Evolutionary conservation across 2,797 vertebrate genomes (phyloP), one percentile per base, ranked within the genome.

Genomic region (Allobates femoralis): DNA sequence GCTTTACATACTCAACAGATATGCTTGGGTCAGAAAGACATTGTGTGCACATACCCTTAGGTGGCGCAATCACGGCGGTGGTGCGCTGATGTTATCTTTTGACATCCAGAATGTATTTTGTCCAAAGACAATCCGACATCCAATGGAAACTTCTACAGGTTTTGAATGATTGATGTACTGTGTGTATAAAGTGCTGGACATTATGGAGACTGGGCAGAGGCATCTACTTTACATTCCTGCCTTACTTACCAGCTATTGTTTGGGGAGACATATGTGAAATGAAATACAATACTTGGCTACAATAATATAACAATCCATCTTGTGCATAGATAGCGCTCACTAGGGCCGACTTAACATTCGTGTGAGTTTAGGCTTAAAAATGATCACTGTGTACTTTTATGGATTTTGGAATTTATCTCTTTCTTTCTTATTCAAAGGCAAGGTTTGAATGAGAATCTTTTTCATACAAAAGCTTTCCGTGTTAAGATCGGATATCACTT

Each of bases 191-290:
- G 81, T 28, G 30, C 19, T 74, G 55, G 34, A n/a, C 55, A 71
- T 71, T 58, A 32, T 56, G 85, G 41, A 62, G 67, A 81, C 84
- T 86, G 66, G 37, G 30, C 78, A 53, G 41, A 66, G n/a, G 37
- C n/a, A 55, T 62, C 66, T 51, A 51, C 32, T 71, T 41, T 71
- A 60, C 67, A 85, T 79, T 81, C 53, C 60, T 81, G 67, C 53
- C 55, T 86, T 18, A n/a, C 56, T 79, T 55, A 74, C 66, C 15
- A 51, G 51, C 53, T 55, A 85, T 55, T 71, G 16, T 34, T 32
- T 37, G 32, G 11, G 58, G 81, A 11, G 50, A 82, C 66, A 82
- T 82, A 21, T 56, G n/a, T 32, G 66, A 56, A 23, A 74, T 58
- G 67, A 73, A 73, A 73, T 58, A 62, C 21, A 82, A 71, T 51